Conservation (phyloP, 2,888 invertebrate species). For the Drosophila ustulata region DNA sequence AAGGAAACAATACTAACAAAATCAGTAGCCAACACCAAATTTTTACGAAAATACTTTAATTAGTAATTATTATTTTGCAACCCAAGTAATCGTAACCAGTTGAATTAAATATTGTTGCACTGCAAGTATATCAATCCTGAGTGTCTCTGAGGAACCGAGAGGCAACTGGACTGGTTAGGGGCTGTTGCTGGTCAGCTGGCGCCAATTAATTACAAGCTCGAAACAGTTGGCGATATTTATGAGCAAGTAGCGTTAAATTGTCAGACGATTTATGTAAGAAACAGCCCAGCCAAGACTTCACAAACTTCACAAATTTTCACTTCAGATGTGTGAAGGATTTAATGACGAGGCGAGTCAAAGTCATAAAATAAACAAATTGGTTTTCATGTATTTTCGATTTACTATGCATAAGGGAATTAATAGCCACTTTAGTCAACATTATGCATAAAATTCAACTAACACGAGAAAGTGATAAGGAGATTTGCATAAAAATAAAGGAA, state of each 20-base stretch:
- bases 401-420: conserved; percentile 17
- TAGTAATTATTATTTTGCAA: background rate
- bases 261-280: conserved; percentile 48
- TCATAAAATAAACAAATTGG: conserved; percentile 17
- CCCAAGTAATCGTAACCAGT: too few species aligned
- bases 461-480: background rate
- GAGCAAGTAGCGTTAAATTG: conserved; percentile 34
- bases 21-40: background rate
- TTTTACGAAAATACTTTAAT: background rate
- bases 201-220: conserved; percentile 48
- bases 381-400: conserved; percentile 8
- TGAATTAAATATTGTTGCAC: too few species aligned
- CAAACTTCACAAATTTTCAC: conserved; percentile 8
- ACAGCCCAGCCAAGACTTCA: background rate
- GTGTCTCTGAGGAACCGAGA: too few species aligned
- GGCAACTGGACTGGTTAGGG: conserved; percentile 12
- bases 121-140: background rate
- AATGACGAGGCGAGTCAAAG: background rate
- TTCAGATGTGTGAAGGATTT: conserved; percentile 7
- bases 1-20: too few species aligned
- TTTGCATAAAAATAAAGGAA: conserved; percentile 2
- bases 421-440: background rate
- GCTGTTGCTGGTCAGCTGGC: conserved; percentile 4
- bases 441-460: background rate
- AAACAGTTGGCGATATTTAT: conserved; percentile 39